Base-by-base conservation (phyloP, 2,888 invertebrate genomes). In the Dexiosoma caninum region DNA sequence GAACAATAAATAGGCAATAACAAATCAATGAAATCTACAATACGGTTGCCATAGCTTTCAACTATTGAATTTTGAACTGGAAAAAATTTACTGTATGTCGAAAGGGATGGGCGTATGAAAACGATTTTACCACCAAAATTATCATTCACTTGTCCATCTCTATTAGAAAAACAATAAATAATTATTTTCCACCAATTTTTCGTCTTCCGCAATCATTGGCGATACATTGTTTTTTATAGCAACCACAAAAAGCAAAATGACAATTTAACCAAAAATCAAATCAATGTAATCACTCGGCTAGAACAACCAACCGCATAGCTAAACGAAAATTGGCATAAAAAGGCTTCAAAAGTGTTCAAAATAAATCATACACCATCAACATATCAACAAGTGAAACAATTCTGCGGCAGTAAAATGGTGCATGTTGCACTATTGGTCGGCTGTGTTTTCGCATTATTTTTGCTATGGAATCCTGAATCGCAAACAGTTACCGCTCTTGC, bases 401-500 rank as follows among this genome's bases (percentile, higher is more conserved):
- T 2, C 14, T n/a, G 5, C 2, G 21, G 7, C 30, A 10, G 9
- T n/a, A 64, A 81, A 62, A 81, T 81, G 81, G 69, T 74, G 77
- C 77, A 49, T 64, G 37, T 59, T 9, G 77, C 77, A 72, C 51
- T 81, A 9, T 16, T 69, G 9, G 51, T 55, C 14, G 57, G 53
- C 23, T 74, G 51, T 19, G 6, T 77, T 7, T 53, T 77, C 27
- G 19, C 32, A 19, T 14, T 19, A 12, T 23, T 53, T 3, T 16
- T 46, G 14, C 21, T 53, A 60, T 53, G 46, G 66, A 46, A 7
- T 21, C 46, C 77, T 19, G 35, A 10, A 46, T 6, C 32, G 16
- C 62, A 75, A 64, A 67, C 81, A 70, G 76, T 46, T 4, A 46
- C 67, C 71, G 78, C 82, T 75, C 70, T 83, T 78, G 77, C 82